Percentiles rank a stretch among this genome's conserved stretches.
Conservation (phyloP, 1,140 invertebrate genomes). For the Bombus ignitus region DNA sequence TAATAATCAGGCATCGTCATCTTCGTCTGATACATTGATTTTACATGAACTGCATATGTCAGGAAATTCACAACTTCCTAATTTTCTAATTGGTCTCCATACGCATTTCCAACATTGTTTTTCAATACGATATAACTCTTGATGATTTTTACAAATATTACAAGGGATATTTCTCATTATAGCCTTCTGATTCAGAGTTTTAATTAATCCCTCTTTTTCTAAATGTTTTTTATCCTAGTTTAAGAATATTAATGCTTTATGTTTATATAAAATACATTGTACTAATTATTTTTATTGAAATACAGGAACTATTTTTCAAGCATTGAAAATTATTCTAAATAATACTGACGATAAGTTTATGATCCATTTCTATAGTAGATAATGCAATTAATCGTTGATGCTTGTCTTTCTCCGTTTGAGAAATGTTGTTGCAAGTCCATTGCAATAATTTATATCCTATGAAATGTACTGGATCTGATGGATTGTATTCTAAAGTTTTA, state of each 20-base stretch:
- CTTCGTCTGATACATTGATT: slow-evolving; percentile 3
- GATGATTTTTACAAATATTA: neutral
- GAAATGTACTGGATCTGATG: slow-evolving; percentile 64
- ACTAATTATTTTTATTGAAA: neutral
- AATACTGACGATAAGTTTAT: slow-evolving; percentile 30
- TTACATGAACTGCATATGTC: slow-evolving; percentile 16
- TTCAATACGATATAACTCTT: slow-evolving; percentile 28
- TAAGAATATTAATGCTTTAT: slow-evolving; percentile 1
- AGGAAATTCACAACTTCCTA: slow-evolving; percentile 19
- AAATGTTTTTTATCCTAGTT: slow-evolving; percentile 15
- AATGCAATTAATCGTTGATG: slow-evolving; percentile 30
- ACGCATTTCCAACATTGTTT: slow-evolving; percentile 43
- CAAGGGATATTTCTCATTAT: slow-evolving; percentile 26
- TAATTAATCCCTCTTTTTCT: slow-evolving; percentile 22
- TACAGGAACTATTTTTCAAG: neutral
- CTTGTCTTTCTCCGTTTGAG: slow-evolving; percentile 31
- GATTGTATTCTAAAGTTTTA: slow-evolving; percentile 56
- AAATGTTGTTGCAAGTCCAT: slow-evolving; percentile 61
- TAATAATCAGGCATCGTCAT: too few relatives aligned
- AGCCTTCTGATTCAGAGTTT: slow-evolving; percentile 9
- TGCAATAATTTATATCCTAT: slow-evolving; percentile 61
- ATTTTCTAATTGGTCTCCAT: slow-evolving; percentile 12
- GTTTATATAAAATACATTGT: neutral
- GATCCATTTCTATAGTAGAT: slow-evolving; percentile 39
- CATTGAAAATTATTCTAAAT: neutral